Conservation (phyloP, 2,888 invertebrate species). For the Lacanobia wlatinum region DNA sequence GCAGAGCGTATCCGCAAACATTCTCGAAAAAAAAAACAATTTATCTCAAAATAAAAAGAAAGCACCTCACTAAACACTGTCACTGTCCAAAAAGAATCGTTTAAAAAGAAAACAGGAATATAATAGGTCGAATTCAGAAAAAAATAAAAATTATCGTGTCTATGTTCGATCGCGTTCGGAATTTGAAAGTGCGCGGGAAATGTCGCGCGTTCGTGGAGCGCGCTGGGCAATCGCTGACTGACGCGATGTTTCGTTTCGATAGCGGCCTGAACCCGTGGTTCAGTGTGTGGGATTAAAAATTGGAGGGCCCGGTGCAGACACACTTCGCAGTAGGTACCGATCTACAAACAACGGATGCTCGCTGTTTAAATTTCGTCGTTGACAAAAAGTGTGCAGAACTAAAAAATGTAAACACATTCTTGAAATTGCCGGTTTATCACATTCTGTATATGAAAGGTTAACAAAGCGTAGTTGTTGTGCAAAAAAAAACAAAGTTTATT, state of each 20-base stretch:
- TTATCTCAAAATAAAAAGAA: constrained; percentile 40
- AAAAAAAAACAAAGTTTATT: background rate
- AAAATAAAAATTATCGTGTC: constrained; percentile 67
- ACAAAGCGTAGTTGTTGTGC: background rate
- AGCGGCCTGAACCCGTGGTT: constrained; percentile 61
- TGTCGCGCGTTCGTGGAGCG: constrained; percentile 71
- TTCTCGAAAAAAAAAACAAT: constrained; percentile 48
- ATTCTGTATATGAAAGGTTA: constrained; percentile 15
- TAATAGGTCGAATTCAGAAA: constrained; percentile 49
- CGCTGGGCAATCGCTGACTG: constrained; percentile 78
- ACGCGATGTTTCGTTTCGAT: constrained; percentile 54
- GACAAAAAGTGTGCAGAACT: constrained; percentile 45
- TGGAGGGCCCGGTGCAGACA: constrained; percentile 70
- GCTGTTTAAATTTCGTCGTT: constrained; percentile 70
- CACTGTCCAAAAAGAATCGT: constrained; percentile 54
- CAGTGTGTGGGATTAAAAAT: constrained; percentile 68
- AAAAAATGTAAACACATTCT: constrained; percentile 45
- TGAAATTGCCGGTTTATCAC: background rate
- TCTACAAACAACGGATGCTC: constrained; percentile 67
- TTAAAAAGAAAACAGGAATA: constrained; percentile 41
- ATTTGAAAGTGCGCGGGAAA: constrained; percentile 71
- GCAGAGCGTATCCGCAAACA: constrained; percentile 60
- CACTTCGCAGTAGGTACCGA: constrained; percentile 29
- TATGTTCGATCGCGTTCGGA: constrained; percentile 76
- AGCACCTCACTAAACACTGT: constrained; percentile 66